Conservation (phyloP, 1,140 invertebrate species). For the Drosophila malerkotliana region DNA sequence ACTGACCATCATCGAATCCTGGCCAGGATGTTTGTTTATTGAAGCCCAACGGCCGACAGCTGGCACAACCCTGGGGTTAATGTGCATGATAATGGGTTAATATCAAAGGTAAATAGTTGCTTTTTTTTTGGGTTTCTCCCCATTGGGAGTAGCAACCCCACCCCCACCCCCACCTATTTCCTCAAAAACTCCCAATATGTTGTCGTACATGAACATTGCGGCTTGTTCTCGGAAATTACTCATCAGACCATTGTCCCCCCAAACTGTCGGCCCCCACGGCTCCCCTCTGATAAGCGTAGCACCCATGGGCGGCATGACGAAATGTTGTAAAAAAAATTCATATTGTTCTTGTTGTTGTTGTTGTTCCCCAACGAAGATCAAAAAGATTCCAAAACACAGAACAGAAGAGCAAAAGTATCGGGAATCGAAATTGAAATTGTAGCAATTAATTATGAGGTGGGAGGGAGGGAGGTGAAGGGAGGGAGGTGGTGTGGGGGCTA, state of each 20-base stretch:
- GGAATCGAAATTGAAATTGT: slow-evolving; percentile 67
- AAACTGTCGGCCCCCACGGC: not conserved
- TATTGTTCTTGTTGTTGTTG: slow-evolving; percentile 18
- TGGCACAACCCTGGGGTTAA: not conserved
- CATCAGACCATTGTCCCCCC: slow-evolving; percentile 41
- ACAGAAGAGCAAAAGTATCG: slow-evolving; percentile 14
- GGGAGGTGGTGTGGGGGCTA: not conserved
- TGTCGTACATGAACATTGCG: slow-evolving; percentile 40
- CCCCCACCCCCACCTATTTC: not conserved
- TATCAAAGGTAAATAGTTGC: not conserved
- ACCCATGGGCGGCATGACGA: slow-evolving; percentile 57
- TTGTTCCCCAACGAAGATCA: slow-evolving; percentile 48
- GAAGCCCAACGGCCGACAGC: slow-evolving; percentile 32
- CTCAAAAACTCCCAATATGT: slow-evolving; percentile 25
- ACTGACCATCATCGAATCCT: slow-evolving; percentile 41
- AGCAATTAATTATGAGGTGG: slow-evolving; percentile 73
- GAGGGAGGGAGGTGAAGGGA: not conserved
- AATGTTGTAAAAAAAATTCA: slow-evolving; percentile 53
- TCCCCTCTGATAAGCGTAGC: slow-evolving; percentile 50
- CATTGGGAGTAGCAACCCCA: not conserved
- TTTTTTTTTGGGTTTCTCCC: not conserved
- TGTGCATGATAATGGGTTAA: not conserved
- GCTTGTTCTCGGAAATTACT: slow-evolving; percentile 75
- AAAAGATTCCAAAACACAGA: slow-evolving; percentile 63
- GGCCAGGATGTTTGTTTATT: slow-evolving; percentile 18